Evolutionary conservation across 2,113 vertebrate species (phyloP), one percentile per base, ranked within the genome.

Genomic region (Phyllostomus discolor): DNA sequence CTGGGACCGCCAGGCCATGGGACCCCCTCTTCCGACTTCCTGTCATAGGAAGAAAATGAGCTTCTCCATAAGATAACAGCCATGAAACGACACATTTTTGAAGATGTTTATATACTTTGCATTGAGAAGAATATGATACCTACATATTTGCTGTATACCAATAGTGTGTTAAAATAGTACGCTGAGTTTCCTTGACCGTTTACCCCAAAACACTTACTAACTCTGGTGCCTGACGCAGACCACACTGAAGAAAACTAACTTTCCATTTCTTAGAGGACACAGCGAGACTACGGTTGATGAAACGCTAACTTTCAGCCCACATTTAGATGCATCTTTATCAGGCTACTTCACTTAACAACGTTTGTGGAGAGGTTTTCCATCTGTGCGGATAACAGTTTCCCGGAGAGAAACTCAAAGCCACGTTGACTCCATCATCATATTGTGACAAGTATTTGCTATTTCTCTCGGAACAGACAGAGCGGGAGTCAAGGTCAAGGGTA

Each of bases 401-500:
- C 59, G 91, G 89, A 96, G 85, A 95, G 97, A 97, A 98, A 95
- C 96, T 95, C 95, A 98, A 97, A 98, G 41, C 96, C 89, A 28
- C 28, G 43, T 88, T 86, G 95, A 91, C 33, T 97, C 94, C 78
- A 66, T 92, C 90, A 96, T 94, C 80, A 41, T 62, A 86, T n/a
- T 78, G 43, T 70, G 59, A 72, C 2, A 0, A 84, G 75, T 92
- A 95, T 97, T 97, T 93, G 43, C 81, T 78, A 11, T 95, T 96
- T 82, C 97, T 91, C 95, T 73, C 79, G 41, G 79, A 97, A 95
- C 79, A 91, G 43, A 95, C 85, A 75, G 80, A 92, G 84, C 93
- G 67, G 67, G 57, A 98, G 81, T 98, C 98, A 98, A 98, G 98
- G 98, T 98, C 97, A 98, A 98, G 95, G 93, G 91, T 9, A 97